A percentile compares a stretch with the other conserved stretches of the same genome.
These are phyloP conservation scores for Ochotona princeps DNA, from an alignment of 2,113 vertebrate genomes.

Conservation along the genomic window DNA sequence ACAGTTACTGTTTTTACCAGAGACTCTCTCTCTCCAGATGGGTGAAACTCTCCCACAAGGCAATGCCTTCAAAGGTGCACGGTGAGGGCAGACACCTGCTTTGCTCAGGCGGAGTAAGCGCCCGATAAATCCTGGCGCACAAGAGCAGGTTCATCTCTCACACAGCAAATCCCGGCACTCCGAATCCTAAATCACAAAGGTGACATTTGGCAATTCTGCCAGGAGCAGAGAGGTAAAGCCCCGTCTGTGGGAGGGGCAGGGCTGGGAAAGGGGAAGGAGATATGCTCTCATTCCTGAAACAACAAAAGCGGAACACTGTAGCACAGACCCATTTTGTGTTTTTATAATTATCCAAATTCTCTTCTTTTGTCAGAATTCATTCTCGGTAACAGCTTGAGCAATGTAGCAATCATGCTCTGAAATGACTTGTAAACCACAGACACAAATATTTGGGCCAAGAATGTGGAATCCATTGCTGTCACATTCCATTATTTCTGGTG, in stretches of 20 bases:
- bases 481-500: slow-evolving; percentile 83
- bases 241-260: not conserved
- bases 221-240: not conserved
- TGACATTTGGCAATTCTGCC: not conserved
- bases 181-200: not conserved
- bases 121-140: too few relatives aligned
- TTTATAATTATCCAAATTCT: slow-evolving; percentile 64
- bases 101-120: not conserved
- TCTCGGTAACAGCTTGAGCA: slow-evolving; percentile 74
- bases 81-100: not conserved
- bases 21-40: not conserved
- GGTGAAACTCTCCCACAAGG: not conserved
- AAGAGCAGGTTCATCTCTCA: not conserved
- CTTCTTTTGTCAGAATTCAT: slow-evolving; percentile 74
- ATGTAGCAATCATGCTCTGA: slow-evolving; percentile 67
- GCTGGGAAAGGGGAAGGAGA: not conserved
- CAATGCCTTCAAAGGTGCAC: not conserved
- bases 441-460: slow-evolving; percentile 80
- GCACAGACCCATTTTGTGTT: slow-evolving; percentile 45
- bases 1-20: not conserved
- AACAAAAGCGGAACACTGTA: not conserved
- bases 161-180: not conserved
- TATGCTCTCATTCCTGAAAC: not conserved
- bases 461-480: slow-evolving; percentile 80
- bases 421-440: slow-evolving; percentile 80